Percentiles rank a stretch among this genome's conserved stretches.
Evolutionary conservation across 1,140 invertebrate genomes (phyloP).

Genomic region (Philopotamus ludificatus): DNA sequence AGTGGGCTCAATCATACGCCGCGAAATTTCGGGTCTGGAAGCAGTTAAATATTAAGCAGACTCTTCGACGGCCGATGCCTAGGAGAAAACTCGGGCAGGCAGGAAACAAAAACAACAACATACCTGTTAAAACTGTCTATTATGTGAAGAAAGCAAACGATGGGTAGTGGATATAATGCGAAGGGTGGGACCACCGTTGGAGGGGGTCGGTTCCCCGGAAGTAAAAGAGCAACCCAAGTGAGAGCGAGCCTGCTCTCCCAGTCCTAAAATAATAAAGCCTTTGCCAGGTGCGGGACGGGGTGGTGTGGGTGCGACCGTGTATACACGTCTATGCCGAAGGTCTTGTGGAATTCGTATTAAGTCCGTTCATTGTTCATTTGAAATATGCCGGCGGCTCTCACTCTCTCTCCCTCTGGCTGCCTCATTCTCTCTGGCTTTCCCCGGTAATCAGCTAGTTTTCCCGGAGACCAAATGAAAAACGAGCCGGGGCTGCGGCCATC

Average conservation of each 20-base stretch:
- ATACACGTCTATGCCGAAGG: not conserved
- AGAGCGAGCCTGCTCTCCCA: constrained; percentile 6
- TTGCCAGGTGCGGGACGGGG: constrained; percentile 20
- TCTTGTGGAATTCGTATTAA: constrained; percentile 39
- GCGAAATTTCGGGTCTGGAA: not conserved
- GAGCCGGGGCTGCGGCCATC: no score
- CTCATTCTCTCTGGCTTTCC: no score
- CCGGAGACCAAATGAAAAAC: no score
- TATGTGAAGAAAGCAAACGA: constrained; percentile 10
- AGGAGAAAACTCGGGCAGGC: constrained; percentile 17
- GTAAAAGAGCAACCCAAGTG: constrained; percentile 30
- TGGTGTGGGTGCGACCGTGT: not conserved
- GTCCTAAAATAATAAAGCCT: constrained; percentile 38
- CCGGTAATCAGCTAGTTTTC: no score
- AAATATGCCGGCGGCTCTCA: constrained; percentile 24
- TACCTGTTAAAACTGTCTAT: constrained; percentile 26
- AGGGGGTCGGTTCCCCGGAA: constrained; percentile 13
- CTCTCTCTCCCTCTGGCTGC: no score
- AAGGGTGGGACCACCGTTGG: not conserved
- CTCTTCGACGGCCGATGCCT: not conserved
- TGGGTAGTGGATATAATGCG: not conserved
- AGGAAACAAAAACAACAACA: constrained; percentile 27
- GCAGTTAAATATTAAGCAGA: not conserved
- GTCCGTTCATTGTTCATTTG: constrained; percentile 39
- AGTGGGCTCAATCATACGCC: no score